phyloP scores from a whole-genome alignment of 2,113 vertebrate species.

The Erythrocercus mccallii region DNA sequence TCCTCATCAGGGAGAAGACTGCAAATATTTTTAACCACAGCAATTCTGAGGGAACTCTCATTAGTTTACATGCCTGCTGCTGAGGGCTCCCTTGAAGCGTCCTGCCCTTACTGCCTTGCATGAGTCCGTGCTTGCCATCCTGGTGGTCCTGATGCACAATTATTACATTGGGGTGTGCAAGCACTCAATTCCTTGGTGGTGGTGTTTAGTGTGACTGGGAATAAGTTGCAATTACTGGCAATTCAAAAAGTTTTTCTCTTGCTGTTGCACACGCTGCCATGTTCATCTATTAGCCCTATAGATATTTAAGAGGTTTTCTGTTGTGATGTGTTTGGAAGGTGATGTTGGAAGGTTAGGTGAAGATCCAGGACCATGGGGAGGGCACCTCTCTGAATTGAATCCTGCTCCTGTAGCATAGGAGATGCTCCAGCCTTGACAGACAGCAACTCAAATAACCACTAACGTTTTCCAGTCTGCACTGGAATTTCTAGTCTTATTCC shows the following conservation, averaged over 20 bases:
- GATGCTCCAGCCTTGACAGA: background rate
- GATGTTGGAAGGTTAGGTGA: background rate
- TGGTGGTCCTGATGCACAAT: background rate
- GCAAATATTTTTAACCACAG: background rate
- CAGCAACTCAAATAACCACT: background rate
- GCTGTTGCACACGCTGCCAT: background rate
- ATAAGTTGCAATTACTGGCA: background rate
- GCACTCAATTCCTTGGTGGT: accelerated
- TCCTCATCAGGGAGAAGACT: background rate
- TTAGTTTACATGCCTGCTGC: background rate
- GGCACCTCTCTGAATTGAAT: background rate
- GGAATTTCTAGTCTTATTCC: background rate
- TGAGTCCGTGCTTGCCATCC: accelerated
- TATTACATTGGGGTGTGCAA: background rate
- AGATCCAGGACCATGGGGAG: background rate
- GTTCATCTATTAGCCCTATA: background rate
- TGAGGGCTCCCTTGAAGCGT: background rate
- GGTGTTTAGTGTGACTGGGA: background rate
- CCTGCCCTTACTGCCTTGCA: background rate
- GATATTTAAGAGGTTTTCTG: background rate
- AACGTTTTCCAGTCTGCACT: background rate
- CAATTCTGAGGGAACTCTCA: background rate
- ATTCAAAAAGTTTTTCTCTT: background rate
- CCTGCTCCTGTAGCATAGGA: background rate
- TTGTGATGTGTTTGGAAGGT: background rate